Evolutionary conservation across 2,113 vertebrate species (phyloP).

Genomic region (Semnornis frantzii): DNA sequence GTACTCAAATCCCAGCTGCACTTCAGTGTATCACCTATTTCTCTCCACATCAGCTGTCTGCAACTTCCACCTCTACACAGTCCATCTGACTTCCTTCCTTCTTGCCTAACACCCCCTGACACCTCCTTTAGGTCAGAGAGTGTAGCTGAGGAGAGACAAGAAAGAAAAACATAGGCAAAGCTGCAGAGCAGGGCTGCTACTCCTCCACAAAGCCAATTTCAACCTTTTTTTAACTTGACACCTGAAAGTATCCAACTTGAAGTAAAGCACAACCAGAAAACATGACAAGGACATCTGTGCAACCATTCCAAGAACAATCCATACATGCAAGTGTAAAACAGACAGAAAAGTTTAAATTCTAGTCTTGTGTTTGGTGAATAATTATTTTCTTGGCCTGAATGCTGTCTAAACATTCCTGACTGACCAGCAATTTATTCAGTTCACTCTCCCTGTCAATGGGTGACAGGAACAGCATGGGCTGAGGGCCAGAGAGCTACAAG

Average conservation of each 20-base stretch:
- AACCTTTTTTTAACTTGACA: not conserved
- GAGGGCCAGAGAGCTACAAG: not conserved
- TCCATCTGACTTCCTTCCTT: not conserved
- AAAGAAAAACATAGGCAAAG: not conserved
- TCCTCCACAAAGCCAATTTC: not conserved
- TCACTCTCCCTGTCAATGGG: not conserved
- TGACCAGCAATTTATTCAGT: not conserved
- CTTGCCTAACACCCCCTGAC: constrained; percentile 14
- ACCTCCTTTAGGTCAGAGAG: not conserved
- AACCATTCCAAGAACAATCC: not conserved
- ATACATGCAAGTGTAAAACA: not conserved
- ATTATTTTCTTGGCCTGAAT: not conserved
- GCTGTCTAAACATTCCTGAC: not conserved
- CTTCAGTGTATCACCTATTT: not conserved
- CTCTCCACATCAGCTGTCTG: not conserved
- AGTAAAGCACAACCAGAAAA: not conserved
- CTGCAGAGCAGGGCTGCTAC: not conserved
- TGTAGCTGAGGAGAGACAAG: constrained; percentile 6
- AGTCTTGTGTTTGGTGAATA: not conserved
- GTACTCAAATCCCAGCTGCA: not conserved
- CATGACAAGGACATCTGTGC: not conserved
- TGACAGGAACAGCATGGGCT: not conserved
- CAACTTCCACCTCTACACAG: not conserved
- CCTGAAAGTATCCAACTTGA: not conserved
- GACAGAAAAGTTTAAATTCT: not conserved